Base-by-base conservation (phyloP, 2,797 vertebrate genomes). In the Thripadectes ignobilis region DNA sequence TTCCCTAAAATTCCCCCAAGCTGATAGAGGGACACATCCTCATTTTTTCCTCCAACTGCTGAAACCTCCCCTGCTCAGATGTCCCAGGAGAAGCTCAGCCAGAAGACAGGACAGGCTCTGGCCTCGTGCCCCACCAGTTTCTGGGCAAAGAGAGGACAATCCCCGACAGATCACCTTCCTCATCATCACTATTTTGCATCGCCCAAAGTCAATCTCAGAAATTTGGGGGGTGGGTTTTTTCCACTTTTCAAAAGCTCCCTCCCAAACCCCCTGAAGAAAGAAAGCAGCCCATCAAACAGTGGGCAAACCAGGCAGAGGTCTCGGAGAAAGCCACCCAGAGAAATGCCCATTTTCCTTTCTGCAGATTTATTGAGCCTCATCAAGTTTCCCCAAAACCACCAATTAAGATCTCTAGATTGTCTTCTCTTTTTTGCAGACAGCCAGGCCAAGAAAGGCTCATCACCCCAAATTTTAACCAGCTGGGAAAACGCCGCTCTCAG, bases 91-190 rank as follows among this genome's bases (percentile, higher is more conserved):
- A 48, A 23, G 14, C 61, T 80, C 62, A 39, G 74, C 14, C 61
- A 8, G 72, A 67, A 32, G 32, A 57, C 0, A 0, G 43, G 38
- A 57, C 75, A 52, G 27, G 54, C 27, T 78, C 66, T 4, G 22
- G 24, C 12, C 12, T 41, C 0, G 0, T 9, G 45, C 43, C 45
- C 62, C 29, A 24, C 29, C 22, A 1, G 22, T 24, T 52, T 24
- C 32, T 7, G 12, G 19, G n/a, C 48, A 67, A 9, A 61, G 74
- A 43, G 18, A 46, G 43, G 30, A 34, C 55, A 55, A 24, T 55
- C 73, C 61, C 55, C 69, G 34, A 3, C 5, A 21, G 17, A 6
- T 20, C 71, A 36, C 66, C 32, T 74, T 63, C 62, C 45, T 82
- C 23, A 7, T 30, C 39, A 22, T 48, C 58, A 6, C 13, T 14